phyloP scores from a whole-genome alignment of 2,113 vertebrate genomes.

The Pituophis catenifer region DNA sequence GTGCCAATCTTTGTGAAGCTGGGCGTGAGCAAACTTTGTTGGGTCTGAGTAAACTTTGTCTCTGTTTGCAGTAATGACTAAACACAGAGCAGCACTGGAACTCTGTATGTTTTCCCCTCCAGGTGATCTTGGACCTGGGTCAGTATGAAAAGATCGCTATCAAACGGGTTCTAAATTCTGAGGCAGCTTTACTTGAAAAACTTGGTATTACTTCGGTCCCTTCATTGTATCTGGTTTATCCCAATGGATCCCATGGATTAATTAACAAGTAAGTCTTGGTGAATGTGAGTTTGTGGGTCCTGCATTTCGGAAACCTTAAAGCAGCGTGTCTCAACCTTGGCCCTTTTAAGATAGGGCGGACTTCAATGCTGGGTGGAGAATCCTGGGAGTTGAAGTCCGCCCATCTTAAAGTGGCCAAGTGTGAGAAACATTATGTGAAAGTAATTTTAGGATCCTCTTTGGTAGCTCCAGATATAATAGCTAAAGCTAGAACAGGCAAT shows the following conservation, averaged over 20 bases:
- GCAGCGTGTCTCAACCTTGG: not conserved
- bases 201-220: constrained; percentile 77
- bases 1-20: not conserved
- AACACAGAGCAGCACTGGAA: not conserved
- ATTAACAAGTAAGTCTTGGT: constrained; percentile 75
- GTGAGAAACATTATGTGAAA: not conserved
- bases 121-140: constrained; percentile 90
- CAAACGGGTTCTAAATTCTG: constrained; percentile 72
- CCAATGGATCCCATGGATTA: constrained; percentile 80
- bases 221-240: constrained; percentile 80
- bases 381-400: not conserved
- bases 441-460: not conserved
- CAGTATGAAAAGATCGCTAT: constrained; percentile 81
- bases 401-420: no score
- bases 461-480: not conserved
- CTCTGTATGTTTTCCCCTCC: not conserved
- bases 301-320: not conserved
- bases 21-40: not conserved
- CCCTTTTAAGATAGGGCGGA: not conserved
- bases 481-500: no score
- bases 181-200: constrained; percentile 74
- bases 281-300: not conserved
- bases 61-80: not conserved
- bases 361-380: not conserved
- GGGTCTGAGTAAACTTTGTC: not conserved